phyloP scores from a whole-genome alignment of 2,888 invertebrate genomes.

The Diabrotica balteata region DNA sequence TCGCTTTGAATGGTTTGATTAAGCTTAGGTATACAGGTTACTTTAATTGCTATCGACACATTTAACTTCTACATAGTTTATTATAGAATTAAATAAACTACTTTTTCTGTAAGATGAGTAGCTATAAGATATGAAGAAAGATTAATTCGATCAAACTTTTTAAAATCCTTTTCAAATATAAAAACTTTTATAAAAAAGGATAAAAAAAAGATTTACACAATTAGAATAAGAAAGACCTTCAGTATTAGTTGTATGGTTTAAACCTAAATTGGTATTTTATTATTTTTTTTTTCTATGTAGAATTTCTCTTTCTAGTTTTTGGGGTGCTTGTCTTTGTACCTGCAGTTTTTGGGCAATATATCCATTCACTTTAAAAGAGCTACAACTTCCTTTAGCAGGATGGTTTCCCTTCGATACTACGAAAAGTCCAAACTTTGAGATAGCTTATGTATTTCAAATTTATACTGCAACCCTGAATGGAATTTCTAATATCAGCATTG shows the following conservation, averaged over 20 bases:
- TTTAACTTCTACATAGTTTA: too few species aligned
- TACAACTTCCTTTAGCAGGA: conserved; percentile 46
- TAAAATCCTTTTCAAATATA: too few species aligned
- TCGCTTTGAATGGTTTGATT: too few species aligned
- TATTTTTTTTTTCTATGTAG: neutral
- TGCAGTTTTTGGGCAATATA: conserved; percentile 52
- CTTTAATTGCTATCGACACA: too few species aligned
- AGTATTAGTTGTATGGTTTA: conserved; percentile 12
- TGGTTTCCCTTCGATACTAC: conserved; percentile 63
- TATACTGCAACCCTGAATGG: conserved; percentile 61
- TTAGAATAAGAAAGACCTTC: neutral
- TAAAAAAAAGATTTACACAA: too few species aligned
- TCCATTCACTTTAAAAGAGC: conserved; percentile 48
- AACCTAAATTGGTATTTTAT: neutral
- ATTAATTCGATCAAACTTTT: too few species aligned
- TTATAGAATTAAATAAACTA: too few species aligned
- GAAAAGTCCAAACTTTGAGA: conserved; percentile 57
- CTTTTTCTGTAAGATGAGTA: too few species aligned
- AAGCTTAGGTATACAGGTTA: too few species aligned
- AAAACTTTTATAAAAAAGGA: too few species aligned
- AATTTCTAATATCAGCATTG: conserved; percentile 63
- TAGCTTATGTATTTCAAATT: conserved; percentile 62
- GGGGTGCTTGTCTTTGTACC: conserved; percentile 39
- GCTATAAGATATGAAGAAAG: too few species aligned
- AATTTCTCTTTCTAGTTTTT: conserved; percentile 35